These are phyloP conservation scores for Mayetiola destructor DNA, from an alignment of 2,888 invertebrate genomes.

Conservation along the genomic window DNA sequence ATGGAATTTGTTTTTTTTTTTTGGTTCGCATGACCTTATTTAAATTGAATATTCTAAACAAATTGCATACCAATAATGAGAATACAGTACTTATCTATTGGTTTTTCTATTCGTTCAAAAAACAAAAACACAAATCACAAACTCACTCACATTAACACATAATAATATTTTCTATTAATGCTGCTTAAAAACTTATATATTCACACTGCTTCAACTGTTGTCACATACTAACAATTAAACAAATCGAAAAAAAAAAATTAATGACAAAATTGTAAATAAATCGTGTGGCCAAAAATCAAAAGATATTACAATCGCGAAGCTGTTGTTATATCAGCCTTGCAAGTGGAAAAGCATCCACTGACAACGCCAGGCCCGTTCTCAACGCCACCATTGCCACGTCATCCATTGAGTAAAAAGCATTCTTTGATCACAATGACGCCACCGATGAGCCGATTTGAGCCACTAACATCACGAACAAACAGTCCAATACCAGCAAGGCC, in stretches of 20 bases:
- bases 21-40: too few species aligned
- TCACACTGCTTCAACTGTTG: slow-evolving; percentile 4
- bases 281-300: slow-evolving; percentile 20
- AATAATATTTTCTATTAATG: slow-evolving; percentile 11
- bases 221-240: background rate
- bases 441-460: slow-evolving; percentile 43
- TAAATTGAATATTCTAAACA: too few species aligned
- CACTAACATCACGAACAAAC: slow-evolving; percentile 27
- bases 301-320: slow-evolving; percentile 89
- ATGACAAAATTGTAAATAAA: slow-evolving; percentile 5
- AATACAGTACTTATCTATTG: too few species aligned
- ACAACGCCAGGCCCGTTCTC: slow-evolving; percentile 72
- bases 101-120: too few species aligned
- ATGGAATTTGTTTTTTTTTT: too few species aligned
- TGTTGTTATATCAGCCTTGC: slow-evolving; percentile 81
- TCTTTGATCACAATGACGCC: slow-evolving; percentile 54
- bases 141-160: too few species aligned
- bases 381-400: slow-evolving; percentile 46
- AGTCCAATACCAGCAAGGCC: slow-evolving; percentile 47
- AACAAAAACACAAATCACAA: background rate
- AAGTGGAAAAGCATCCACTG: slow-evolving; percentile 84
- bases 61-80: too few species aligned
- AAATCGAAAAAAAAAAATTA: background rate
- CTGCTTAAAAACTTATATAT: background rate
- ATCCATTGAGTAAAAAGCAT: slow-evolving; percentile 37